These are phyloP conservation scores for Brevimyrus niger DNA, from an alignment of 2,113 vertebrate species.

Conservation along the genomic window DNA sequence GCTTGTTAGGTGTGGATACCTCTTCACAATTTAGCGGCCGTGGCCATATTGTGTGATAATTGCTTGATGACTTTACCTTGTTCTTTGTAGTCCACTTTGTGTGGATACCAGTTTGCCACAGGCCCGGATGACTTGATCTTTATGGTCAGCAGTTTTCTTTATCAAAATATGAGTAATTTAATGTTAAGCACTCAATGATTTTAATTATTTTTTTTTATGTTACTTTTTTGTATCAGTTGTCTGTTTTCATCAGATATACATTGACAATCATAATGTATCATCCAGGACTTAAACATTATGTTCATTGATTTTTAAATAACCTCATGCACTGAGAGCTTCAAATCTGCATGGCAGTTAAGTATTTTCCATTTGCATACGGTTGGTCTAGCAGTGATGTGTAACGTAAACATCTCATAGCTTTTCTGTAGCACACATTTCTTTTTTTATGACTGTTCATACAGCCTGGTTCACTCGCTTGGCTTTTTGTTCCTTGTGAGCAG, in stretches of 20 bases:
- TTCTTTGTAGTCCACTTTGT: not conserved
- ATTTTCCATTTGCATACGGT: not conserved
- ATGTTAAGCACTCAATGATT: not conserved
- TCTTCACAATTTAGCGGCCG: not conserved
- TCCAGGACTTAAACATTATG: not conserved
- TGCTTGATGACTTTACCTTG: not conserved
- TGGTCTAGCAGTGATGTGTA: not conserved
- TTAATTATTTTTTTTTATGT: not conserved
- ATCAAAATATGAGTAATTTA: not conserved
- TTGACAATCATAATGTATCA: not conserved
- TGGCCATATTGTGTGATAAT: not conserved
- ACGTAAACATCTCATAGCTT: not conserved
- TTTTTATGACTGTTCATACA: not conserved
- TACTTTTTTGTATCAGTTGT: not conserved
- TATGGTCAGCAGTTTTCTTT: not conserved
- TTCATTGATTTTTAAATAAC: not conserved
- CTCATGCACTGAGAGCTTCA: not conserved
- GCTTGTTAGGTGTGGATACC: not conserved
- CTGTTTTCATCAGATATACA: not conserved
- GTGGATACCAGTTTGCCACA: not conserved
- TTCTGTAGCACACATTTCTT: not conserved
- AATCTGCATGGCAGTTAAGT: not conserved
- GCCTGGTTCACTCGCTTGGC: not conserved
- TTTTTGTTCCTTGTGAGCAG: not conserved
- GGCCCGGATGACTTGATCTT: not conserved